phyloP scores from a whole-genome alignment of 2,113 vertebrate genomes.

The Stercorarius parasiticus region DNA sequence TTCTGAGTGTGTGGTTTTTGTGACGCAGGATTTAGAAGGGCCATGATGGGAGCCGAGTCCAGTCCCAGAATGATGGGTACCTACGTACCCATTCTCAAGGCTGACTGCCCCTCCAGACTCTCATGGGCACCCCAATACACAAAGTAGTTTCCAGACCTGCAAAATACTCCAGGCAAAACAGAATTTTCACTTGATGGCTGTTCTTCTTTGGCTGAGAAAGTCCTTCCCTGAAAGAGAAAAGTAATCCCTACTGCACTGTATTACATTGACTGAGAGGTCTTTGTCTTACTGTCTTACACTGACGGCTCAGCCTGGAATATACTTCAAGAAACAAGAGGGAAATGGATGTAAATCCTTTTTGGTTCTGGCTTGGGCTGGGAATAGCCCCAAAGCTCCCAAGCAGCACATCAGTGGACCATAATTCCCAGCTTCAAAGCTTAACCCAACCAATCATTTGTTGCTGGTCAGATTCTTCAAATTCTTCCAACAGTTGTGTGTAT shows the following conservation, averaged over 20 bases:
- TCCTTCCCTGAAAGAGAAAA: neutral
- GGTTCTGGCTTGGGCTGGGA: neutral
- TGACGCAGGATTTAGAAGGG: neutral
- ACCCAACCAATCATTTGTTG: neutral
- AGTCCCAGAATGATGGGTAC: neutral
- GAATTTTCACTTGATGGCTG: neutral
- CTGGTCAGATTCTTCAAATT: neutral
- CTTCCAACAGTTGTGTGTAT: neutral
- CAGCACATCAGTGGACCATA: neutral
- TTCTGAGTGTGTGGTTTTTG: neutral
- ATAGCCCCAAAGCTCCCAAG: neutral
- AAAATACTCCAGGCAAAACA: neutral
- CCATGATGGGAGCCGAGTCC: fast-evolving
- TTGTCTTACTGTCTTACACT: neutral
- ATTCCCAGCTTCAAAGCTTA: neutral
- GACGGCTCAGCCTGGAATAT: neutral
- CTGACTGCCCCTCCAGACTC: neutral
- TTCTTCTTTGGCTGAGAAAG: neutral
- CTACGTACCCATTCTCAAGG: neutral
- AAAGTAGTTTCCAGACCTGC: neutral
- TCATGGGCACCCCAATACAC: neutral
- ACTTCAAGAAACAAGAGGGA: neutral
- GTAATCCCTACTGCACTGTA: neutral
- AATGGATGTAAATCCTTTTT: neutral
- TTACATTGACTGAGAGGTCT: neutral